A percentile compares a stretch with the other conserved stretches of the same genome.
These are phyloP conservation scores for Rhodophaea formosa DNA, from an alignment of 2,888 invertebrate species.

Conservation along the genomic window DNA sequence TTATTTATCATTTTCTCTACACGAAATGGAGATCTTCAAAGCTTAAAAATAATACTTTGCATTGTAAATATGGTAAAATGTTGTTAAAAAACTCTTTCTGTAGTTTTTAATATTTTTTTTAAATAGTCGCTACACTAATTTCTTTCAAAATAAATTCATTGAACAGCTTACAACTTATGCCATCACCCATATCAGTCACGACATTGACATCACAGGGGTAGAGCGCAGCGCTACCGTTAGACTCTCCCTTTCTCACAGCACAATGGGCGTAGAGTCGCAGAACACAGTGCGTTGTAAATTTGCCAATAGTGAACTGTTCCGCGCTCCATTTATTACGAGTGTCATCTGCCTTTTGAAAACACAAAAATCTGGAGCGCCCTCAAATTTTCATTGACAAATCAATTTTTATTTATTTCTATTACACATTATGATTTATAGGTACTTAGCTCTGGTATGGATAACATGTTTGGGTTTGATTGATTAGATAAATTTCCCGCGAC, in stretches of 20 bases:
- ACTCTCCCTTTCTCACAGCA: not conserved
- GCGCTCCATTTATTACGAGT: not conserved
- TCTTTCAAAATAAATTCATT: too few relatives aligned
- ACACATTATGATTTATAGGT: too few relatives aligned
- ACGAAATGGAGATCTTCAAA: too few relatives aligned
- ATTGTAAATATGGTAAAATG: too few relatives aligned
- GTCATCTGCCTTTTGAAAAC: not conserved
- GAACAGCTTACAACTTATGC: not conserved
- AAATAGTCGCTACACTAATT: too few relatives aligned
- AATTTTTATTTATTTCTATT: not conserved
- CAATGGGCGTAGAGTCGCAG: not conserved
- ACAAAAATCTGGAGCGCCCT: not conserved
- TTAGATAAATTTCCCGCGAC: too few relatives aligned
- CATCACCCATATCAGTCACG: not conserved
- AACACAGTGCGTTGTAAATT: not conserved
- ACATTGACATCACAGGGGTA: not conserved
- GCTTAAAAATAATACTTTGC: too few relatives aligned
- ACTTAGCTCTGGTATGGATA: not conserved
- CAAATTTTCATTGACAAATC: slow-evolving; percentile 3
- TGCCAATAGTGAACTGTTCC: slow-evolving; percentile 1
- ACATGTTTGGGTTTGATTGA: not conserved
- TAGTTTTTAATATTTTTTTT: too few relatives aligned
- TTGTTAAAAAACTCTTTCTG: too few relatives aligned
- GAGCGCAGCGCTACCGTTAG: slow-evolving; percentile 5
- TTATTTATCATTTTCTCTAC: too few relatives aligned